Evolutionary conservation across 2,888 invertebrate species (phyloP), one percentile per base, ranked within the genome.

Genomic region (Hypena proboscidalis): DNA sequence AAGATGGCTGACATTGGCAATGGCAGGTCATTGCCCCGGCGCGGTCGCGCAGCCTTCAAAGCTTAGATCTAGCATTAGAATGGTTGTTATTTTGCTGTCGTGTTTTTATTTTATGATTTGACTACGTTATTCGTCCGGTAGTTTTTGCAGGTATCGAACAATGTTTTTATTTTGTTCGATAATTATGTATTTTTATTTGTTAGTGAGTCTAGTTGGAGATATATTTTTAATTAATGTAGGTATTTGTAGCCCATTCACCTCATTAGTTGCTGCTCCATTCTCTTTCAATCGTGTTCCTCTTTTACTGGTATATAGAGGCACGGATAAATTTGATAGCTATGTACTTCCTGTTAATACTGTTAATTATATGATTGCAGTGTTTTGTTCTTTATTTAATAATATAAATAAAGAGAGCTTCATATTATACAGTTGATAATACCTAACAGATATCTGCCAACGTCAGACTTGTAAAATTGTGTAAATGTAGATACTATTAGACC

Each of bases 1-100:
- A 89, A 90, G 85, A 89, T 90, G 90, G 90, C 90, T 90, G 90
- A 90, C 90, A 90, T 90, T 90, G 90, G 90, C 90, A 90, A 88
- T 90, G 90, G 88, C 58, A 67, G 85, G 83, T 88, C 89, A 66
- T 76, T 81, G 88, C 89, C 78, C 89, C 78, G 63, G 70, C 83
- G 79, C 80, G n/a, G n/a, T 81, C 80, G 80, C 77, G 83, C 83
- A 90, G 85, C 90, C 90, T 90, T 90, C 90, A 83, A 82, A 86
- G 88, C 89, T 88, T 87, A 88, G 83, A 83, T 83, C 86, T 84
- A 76, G 85, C 85, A 84, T 88, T 90, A 89, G 89, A 90, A 86
- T 81, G 86, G 89, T 82, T 82, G 83, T 83, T 87, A 82, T 85
- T n/a, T 84, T 85, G 82, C 80, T 81, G 80, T 72, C 77, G 66